A percentile compares a stretch with the other conserved stretches of the same genome.
These are phyloP conservation scores for Limonius californicus DNA, from an alignment of 1,140 invertebrate genomes.

Conservation along the genomic window DNA sequence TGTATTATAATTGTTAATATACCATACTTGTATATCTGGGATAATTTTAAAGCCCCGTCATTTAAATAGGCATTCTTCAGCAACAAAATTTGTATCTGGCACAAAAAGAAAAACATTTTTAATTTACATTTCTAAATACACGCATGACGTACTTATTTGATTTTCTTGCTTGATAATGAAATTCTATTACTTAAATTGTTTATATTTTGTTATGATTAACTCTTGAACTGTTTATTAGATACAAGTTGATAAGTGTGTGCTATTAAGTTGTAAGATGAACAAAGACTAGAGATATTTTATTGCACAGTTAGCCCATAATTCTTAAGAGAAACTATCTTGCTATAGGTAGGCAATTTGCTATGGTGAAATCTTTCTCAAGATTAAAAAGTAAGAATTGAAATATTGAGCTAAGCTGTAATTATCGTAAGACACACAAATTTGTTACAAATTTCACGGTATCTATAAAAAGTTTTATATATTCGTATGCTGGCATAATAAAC, in stretches of 20 bases:
- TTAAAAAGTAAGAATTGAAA: not conserved
- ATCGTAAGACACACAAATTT: too few relatives aligned
- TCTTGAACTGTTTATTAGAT: not conserved
- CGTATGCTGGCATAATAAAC: too few relatives aligned
- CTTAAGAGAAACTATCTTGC: not conserved
- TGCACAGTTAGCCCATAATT: not conserved
- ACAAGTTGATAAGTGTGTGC: too few relatives aligned
- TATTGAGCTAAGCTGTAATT: too few relatives aligned
- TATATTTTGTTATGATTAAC: not conserved
- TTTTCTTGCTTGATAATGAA: too few relatives aligned
- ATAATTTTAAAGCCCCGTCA: not conserved
- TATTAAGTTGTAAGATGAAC: not conserved
- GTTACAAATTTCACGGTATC: too few relatives aligned
- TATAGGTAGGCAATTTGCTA: not conserved
- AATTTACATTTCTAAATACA: not conserved
- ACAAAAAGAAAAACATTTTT: too few relatives aligned
- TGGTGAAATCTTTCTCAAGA: not conserved
- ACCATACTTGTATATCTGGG: slow-evolving; percentile 1
- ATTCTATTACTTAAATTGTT: not conserved
- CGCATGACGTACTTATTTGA: too few relatives aligned
- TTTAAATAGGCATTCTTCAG: too few relatives aligned
- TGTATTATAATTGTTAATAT: slow-evolving; percentile 41
- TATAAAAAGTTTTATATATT: too few relatives aligned
- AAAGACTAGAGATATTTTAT: not conserved
- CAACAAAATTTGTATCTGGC: not conserved